Conservation (phyloP, 2,113 vertebrate genomes). For the Corythaeola cristata region DNA sequence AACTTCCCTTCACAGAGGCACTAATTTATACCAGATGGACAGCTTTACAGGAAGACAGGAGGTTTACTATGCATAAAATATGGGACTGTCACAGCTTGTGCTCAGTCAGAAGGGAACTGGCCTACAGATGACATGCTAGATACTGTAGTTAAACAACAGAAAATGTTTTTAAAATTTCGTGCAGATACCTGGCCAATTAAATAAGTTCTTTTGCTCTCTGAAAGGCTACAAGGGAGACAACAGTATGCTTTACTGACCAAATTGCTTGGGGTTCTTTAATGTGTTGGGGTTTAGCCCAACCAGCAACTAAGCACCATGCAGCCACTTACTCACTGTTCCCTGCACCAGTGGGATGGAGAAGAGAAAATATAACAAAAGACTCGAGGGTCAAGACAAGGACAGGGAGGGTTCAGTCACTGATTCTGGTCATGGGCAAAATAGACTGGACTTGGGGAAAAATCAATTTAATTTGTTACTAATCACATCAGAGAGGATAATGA, state of each 20-base stretch:
- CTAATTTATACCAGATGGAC: slow-evolving; percentile 27
- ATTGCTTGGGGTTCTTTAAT: background rate
- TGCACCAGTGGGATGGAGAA: too few relatives aligned
- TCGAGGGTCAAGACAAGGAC: too few relatives aligned
- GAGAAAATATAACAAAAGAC: too few relatives aligned
- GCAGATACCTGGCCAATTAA: background rate
- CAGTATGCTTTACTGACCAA: background rate
- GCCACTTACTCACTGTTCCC: too few relatives aligned
- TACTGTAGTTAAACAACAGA: background rate
- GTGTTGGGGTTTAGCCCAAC: too few relatives aligned
- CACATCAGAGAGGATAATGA: too few relatives aligned
- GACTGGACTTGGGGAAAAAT: too few relatives aligned
- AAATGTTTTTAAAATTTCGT: background rate
- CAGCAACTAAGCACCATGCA: too few relatives aligned
- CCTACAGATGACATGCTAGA: background rate
- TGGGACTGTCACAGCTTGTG: background rate
- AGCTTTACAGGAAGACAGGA: background rate
- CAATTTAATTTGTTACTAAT: too few relatives aligned
- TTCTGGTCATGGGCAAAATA: too few relatives aligned
- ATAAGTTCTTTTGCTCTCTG: background rate
- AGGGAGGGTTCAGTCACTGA: too few relatives aligned
- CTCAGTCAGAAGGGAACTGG: background rate
- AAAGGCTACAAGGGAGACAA: background rate
- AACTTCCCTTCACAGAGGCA: background rate
- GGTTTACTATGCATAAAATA: slow-evolving; percentile 24